phyloP scores from a whole-genome alignment of 2,113 vertebrate species.

The Thryonomys swinderianus region DNA sequence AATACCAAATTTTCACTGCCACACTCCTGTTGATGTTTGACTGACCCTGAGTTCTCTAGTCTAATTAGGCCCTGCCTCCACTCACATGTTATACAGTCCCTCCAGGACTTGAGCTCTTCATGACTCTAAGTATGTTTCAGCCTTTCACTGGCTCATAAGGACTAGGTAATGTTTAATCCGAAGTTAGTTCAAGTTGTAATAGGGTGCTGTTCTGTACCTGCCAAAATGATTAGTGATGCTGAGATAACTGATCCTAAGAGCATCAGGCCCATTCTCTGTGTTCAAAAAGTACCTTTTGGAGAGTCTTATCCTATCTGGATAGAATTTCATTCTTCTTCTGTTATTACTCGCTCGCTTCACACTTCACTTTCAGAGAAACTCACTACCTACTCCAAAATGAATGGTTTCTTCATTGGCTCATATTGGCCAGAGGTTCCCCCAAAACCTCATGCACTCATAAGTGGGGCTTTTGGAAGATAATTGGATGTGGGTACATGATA shows the following conservation, averaged over 20 bases:
- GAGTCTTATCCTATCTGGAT: background rate
- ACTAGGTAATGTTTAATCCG: background rate
- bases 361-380: background rate
- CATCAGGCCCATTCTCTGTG: background rate
- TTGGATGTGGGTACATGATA: background rate
- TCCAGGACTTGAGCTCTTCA: background rate
- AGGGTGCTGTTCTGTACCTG: background rate
- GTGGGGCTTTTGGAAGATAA: background rate
- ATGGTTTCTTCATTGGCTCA: background rate
- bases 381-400: background rate
- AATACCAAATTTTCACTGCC: background rate
- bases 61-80: background rate
- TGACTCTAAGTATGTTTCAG: background rate
- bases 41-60: background rate
- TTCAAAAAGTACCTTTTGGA: background rate
- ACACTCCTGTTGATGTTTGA: background rate
- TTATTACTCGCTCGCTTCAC: background rate
- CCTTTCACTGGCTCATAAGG: background rate
- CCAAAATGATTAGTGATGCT: background rate
- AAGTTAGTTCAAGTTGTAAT: background rate
- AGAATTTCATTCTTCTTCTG: background rate
- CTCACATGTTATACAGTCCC: background rate
- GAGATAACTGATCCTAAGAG: background rate
- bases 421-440: background rate
- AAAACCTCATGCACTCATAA: background rate